Evolutionary conservation across 2,113 vertebrate species (phyloP).

Genomic region (Seriola rivoliana): DNA sequence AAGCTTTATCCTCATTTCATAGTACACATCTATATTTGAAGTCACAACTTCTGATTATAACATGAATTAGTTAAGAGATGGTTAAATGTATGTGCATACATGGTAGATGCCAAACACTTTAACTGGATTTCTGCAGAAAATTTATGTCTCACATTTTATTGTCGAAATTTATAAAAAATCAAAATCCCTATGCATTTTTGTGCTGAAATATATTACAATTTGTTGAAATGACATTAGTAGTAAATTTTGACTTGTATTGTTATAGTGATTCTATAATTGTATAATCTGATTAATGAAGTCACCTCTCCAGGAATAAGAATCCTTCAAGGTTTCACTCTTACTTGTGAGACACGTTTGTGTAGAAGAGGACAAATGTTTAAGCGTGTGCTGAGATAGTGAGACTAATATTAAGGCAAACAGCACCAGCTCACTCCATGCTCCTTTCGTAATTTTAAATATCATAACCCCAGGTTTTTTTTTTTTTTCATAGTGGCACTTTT

Average conservation of each 20-base stretch:
- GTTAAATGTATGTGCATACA: conserved; percentile 37
- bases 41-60: conserved; percentile 26
- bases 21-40: conserved; percentile 27
- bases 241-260: conserved; percentile 59
- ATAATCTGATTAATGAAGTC: conserved; percentile 71
- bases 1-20: conserved; percentile 2
- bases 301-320: conserved; percentile 43
- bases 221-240: conserved; percentile 50
- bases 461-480: conserved; percentile 45
- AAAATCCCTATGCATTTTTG: conserved; percentile 74
- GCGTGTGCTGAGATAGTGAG: conserved; percentile 74
- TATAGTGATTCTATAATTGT: conserved; percentile 56
- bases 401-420: conserved; percentile 40
- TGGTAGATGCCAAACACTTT: conserved; percentile 49
- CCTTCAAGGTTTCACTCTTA: conserved; percentile 57
- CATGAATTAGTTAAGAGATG: conserved; percentile 38
- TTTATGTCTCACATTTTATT: conserved; percentile 34
- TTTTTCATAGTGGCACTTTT: conserved; percentile 43
- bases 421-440: conserved; percentile 46
- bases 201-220: conserved; percentile 57
- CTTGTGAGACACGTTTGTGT: conserved; percentile 48
- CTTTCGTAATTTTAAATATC: conserved; percentile 8
- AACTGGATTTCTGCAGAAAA: conserved; percentile 52
- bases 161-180: conserved; percentile 55
- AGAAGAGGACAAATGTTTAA: conserved; percentile 54